A percentile compares a stretch with the other conserved stretches of the same genome.
phyloP scores from a whole-genome alignment of 2,797 vertebrate genomes.

The Manis javanica region DNA sequence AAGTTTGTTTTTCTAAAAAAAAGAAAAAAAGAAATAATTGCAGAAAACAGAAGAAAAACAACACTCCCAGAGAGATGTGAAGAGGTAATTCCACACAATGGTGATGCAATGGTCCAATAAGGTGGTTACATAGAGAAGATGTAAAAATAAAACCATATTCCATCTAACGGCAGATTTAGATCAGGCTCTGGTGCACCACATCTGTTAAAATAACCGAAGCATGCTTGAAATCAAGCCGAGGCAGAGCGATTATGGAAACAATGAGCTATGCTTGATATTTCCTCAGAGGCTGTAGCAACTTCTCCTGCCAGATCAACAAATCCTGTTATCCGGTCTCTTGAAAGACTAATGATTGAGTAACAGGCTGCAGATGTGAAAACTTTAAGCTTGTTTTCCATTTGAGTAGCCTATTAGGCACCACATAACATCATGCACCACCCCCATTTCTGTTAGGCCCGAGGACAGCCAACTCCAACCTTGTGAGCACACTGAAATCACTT shows the following conservation, averaged over 20 bases:
- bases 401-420: neutral
- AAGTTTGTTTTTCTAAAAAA: neutral
- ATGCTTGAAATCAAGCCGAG: neutral
- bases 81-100: neutral
- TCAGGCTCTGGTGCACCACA: neutral
- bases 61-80: neutral
- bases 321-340: neutral
- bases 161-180: neutral
- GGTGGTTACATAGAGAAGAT: neutral
- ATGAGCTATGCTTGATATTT: neutral
- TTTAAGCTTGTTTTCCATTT: neutral
- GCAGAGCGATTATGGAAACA: conserved; percentile 22
- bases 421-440: fast-evolving
- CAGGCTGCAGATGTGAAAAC: neutral
- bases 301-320: conserved; percentile 29
- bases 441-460: fast-evolving
- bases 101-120: neutral
- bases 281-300: neutral
- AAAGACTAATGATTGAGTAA: conserved; percentile 3
- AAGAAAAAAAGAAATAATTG: neutral
- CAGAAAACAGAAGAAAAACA: neutral
- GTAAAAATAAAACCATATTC: neutral
- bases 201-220: neutral
- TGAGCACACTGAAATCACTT: neutral
- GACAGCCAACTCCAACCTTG: neutral